phyloP scores from a whole-genome alignment of 1,140 invertebrate species.

The Drosophila melanica region DNA sequence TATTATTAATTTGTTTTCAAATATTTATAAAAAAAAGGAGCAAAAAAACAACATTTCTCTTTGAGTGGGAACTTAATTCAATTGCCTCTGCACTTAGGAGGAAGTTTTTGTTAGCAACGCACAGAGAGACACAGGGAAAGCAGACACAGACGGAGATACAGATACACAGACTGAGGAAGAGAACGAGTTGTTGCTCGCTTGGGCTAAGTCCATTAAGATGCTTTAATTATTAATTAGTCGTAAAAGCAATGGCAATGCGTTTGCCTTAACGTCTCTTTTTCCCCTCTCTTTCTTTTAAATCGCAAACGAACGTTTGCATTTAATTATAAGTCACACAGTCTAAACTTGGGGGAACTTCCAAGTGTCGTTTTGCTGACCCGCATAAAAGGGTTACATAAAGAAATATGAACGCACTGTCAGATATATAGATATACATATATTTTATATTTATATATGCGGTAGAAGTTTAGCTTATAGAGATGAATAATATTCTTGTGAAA shows the following conservation, averaged over 20 bases:
- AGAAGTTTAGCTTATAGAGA: background rate
- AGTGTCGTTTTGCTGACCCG: slow-evolving; percentile 11
- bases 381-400: slow-evolving; percentile 10
- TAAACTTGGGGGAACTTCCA: slow-evolving; percentile 2
- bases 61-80: slow-evolving; percentile 73
- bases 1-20: slow-evolving; percentile 67
- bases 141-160: background rate
- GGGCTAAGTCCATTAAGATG: slow-evolving; percentile 75
- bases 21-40: slow-evolving; percentile 57
- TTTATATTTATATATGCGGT: background rate
- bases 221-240: slow-evolving; percentile 78
- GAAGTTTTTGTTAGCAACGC: slow-evolving; percentile 54
- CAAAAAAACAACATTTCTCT: slow-evolving; percentile 57
- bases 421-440: background rate
- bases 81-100: slow-evolving; percentile 74
- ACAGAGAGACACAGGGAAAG: slow-evolving; percentile 21
- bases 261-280: slow-evolving; percentile 46
- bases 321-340: slow-evolving; percentile 64
- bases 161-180: slow-evolving; percentile 16
- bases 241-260: slow-evolving; percentile 70
- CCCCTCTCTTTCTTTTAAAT: slow-evolving; percentile 60
- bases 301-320: slow-evolving; percentile 68
- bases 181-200: slow-evolving; percentile 29
- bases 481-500: slow-evolving; percentile 21
- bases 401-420: background rate